phyloP scores from a whole-genome alignment of 2,888 invertebrate species.

The Drosophila engyochracea region DNA sequence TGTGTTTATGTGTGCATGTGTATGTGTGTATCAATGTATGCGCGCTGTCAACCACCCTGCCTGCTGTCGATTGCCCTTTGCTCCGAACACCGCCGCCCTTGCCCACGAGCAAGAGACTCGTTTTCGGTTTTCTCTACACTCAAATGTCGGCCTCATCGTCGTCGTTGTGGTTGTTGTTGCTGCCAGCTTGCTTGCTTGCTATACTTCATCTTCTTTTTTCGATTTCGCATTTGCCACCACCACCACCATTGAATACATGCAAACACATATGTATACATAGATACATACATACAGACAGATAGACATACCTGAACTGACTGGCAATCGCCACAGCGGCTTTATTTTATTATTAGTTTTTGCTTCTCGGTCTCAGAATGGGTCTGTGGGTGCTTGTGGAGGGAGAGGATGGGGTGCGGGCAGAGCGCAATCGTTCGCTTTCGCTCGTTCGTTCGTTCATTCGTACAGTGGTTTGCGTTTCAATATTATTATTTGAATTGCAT shows the following conservation, averaged over 20 bases:
- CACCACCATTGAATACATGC: slow-evolving; percentile 50
- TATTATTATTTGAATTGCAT: slow-evolving; percentile 30
- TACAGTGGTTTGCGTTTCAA: slow-evolving; percentile 46
- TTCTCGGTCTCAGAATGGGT: slow-evolving; percentile 54
- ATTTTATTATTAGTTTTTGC: slow-evolving; percentile 76
- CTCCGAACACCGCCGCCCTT: slow-evolving; percentile 29
- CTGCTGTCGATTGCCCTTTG: slow-evolving; percentile 25
- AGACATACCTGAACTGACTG: slow-evolving; percentile 54
- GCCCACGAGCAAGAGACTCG: slow-evolving; percentile 52
- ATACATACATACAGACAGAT: slow-evolving; percentile 24
- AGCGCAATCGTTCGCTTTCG: slow-evolving; percentile 54
- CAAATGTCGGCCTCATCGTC: slow-evolving; percentile 54
- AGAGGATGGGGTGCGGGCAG: slow-evolving; percentile 21
- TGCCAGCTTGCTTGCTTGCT: slow-evolving; percentile 57
- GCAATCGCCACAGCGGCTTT: slow-evolving; percentile 72
- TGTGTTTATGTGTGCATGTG: neutral
- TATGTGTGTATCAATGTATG: neutral
- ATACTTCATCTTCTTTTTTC: slow-evolving; percentile 79
- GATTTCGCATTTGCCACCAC: slow-evolving; percentile 58
- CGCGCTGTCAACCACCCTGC: slow-evolving; percentile 60
- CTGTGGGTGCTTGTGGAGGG: neutral
- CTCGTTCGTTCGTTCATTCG: slow-evolving; percentile 40
- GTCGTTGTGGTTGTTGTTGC: slow-evolving; percentile 51
- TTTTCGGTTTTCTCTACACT: slow-evolving; percentile 75
- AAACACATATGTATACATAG: neutral